Conservation (phyloP, 2,113 vertebrate genomes). For the Circaetus cinerascens region DNA sequence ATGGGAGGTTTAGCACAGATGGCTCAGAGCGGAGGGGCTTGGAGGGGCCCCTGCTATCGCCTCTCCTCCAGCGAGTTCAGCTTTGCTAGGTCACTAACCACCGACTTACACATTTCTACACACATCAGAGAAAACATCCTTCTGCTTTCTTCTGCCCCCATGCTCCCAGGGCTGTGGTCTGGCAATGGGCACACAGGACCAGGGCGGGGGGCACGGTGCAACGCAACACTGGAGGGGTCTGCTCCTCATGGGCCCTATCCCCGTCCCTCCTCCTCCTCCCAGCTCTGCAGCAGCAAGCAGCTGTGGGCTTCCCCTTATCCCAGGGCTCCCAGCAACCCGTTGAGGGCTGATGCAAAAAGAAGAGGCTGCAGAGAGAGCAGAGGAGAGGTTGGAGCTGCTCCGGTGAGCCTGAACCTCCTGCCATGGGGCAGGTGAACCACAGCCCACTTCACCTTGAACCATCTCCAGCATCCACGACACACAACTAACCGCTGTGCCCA, state of each 20-base stretch:
- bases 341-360: not conserved
- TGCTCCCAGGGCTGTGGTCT: not conserved
- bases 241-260: fast-evolving
- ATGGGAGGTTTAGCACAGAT: not conserved
- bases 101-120: not conserved
- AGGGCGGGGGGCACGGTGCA: fast-evolving
- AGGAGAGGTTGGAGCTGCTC: not conserved
- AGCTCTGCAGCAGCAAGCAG: not conserved
- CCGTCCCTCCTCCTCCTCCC: not conserved
- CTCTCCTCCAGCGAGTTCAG: not conserved
- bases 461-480: not conserved
- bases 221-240: not conserved
- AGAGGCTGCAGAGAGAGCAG: not conserved
- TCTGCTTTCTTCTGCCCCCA: not conserved
- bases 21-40: not conserved
- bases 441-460: not conserved
- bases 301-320: not conserved
- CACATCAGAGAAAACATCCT: not conserved
- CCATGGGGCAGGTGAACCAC: fast-evolving
- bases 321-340: not conserved
- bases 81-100: not conserved
- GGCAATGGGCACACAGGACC: not conserved
- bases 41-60: no score
- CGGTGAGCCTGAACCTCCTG: not conserved
- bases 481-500: not conserved